Evolutionary conservation across 2,797 vertebrate species (phyloP).

Genomic region (Anabacerthia variegaticeps): DNA sequence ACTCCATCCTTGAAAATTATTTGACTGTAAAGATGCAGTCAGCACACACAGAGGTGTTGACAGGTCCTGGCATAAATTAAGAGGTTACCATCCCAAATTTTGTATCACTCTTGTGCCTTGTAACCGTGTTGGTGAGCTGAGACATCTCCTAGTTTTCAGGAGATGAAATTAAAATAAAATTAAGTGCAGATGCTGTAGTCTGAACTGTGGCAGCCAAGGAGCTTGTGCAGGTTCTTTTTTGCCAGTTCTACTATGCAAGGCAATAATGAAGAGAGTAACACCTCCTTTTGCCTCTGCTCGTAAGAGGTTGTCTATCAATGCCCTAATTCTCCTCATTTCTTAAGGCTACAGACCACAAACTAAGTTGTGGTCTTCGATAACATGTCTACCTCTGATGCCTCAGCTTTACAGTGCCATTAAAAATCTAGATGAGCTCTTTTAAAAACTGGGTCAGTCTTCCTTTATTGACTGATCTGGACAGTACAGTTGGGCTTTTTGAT

Average conservation of each 20-base stretch:
- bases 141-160: neutral
- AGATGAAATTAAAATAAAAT: neutral
- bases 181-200: neutral
- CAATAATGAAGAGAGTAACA: neutral
- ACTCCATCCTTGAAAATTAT: neutral
- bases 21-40: neutral
- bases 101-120: neutral
- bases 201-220: neutral
- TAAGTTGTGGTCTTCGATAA: neutral
- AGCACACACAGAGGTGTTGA: neutral
- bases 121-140: neutral
- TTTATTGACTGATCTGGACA: neutral
- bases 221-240: neutral
- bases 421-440: neutral
- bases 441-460: neutral
- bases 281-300: neutral
- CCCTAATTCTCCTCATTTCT: neutral
- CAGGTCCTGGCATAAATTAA: neutral
- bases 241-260: neutral
- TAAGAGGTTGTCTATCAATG: neutral
- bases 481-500: neutral
- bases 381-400: accelerated
- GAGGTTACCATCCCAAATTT: neutral
- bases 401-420: neutral
- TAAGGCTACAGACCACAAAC: neutral